Evolutionary conservation across 2,797 vertebrate species (phyloP).

Genomic region (Alectoris magna): DNA sequence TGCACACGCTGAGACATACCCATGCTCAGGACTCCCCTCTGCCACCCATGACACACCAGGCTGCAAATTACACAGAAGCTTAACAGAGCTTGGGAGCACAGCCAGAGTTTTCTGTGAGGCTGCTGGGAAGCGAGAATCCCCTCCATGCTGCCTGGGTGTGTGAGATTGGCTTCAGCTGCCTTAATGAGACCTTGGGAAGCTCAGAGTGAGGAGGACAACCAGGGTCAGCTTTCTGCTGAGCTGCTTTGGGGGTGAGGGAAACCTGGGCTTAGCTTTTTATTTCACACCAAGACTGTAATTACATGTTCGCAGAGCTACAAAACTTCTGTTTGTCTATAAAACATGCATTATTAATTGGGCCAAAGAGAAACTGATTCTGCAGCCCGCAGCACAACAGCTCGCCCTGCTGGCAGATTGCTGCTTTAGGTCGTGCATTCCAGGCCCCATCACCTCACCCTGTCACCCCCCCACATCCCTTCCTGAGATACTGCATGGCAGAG

Average conservation of each 20-base stretch:
- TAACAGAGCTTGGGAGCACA: not conserved
- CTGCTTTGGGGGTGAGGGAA: not conserved
- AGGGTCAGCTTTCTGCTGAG: not conserved
- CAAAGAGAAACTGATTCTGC: not conserved
- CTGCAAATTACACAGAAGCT: slow-evolving; percentile 5
- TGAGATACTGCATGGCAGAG: not conserved
- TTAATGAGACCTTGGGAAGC: not conserved
- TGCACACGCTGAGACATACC: not conserved
- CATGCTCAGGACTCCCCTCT: not conserved
- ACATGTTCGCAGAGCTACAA: not conserved
- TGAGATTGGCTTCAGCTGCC: not conserved
- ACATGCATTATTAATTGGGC: not conserved
- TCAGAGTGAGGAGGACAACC: not conserved
- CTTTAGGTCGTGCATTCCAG: fast-evolving
- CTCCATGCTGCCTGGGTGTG: not conserved
- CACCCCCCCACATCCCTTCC: not conserved
- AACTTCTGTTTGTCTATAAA: not conserved
- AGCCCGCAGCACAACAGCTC: fast-evolving
- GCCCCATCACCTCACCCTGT: no score
- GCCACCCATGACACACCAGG: not conserved
- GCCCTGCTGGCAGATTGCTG: not conserved
- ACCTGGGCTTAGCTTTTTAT: not conserved
- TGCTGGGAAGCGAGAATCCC: not conserved
- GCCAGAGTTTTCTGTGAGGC: not conserved
- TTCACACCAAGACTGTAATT: not conserved